Evolutionary conservation across 2,888 invertebrate genomes (phyloP), one percentile per base, ranked within the genome.

Genomic region (Ptycholaimellus sp.): DNA sequence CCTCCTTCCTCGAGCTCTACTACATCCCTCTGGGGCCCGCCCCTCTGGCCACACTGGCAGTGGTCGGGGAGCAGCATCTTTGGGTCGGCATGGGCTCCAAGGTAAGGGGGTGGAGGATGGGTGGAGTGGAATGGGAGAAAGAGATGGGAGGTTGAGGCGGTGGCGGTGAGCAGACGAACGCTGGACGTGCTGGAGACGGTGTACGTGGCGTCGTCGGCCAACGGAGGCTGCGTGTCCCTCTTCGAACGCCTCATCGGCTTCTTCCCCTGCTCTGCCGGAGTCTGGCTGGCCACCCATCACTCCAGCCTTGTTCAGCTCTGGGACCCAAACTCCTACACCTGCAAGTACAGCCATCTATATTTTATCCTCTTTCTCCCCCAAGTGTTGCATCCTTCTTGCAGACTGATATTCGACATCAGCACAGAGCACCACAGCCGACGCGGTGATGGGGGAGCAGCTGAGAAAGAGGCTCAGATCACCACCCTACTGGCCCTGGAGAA

Each of bases 231-330:
- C 1, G 46, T 46, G 6, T 43, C 50, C 2, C 46, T 47, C 38
- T 59, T 64, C 43, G 65, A 65, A 42, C 60, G 60, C 44, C 45
- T 49, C 17, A 52, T 59, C 21, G 54, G 57, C 37, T 49, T 65
- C 37, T 49, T 53, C 9, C 48, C 51, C 3, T 57, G 61, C 3
- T 49, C 54, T 2, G 51, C 54, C 37, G 66, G 66, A 6, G 57
- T 66, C 23, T 66, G 64, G 60, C 49, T 66, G 19, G 53, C 60
- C 2, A 53, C 66, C 13, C 53, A 61, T 25, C 64, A 66, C 16
- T 65, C 65, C 1, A 61, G 63, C n/a, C 53, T 65, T 16, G 43
- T 67, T 36, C 64, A 67, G 47, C 51, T 67, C 25, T 67, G 67
- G 65, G 61, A 62, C 41, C 55, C 58, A 1, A 40, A 50, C 17